Evolutionary conservation across 2,113 vertebrate genomes (phyloP).

Genomic region (Crotalus tigris): DNA sequence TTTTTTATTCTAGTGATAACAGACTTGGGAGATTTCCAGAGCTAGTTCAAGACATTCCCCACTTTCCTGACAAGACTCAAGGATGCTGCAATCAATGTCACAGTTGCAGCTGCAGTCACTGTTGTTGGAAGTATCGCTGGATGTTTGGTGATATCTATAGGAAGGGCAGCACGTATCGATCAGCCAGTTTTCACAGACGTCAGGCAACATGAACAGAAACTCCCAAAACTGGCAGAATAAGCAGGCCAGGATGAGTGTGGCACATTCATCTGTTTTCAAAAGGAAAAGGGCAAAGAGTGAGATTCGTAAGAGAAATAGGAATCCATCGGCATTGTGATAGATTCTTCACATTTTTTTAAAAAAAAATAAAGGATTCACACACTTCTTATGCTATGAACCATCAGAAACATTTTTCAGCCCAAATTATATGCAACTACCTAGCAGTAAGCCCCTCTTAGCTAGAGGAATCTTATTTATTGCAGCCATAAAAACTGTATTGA

Average conservation of each 20-base stretch:
- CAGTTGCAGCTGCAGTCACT: constrained; percentile 73
- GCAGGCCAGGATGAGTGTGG: constrained; percentile 78
- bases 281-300: constrained; percentile 58
- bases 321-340: not conserved
- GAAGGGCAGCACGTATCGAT: constrained; percentile 72
- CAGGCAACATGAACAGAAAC: constrained; percentile 79
- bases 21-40: constrained; percentile 81
- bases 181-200: constrained; percentile 71
- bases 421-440: not conserved
- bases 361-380: not conserved
- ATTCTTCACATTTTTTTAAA: not conserved
- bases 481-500: not conserved
- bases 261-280: constrained; percentile 73
- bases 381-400: not conserved
- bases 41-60: constrained; percentile 78
- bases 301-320: not conserved
- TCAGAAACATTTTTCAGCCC: not conserved
- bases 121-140: constrained; percentile 49
- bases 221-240: constrained; percentile 82
- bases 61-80: constrained; percentile 76
- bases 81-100: constrained; percentile 75
- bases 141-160: constrained; percentile 71
- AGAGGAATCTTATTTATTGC: not conserved
- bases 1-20: constrained; percentile 65
- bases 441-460: not conserved